phyloP scores from a whole-genome alignment of 2,888 invertebrate genomes.

The Drosophila merina region DNA sequence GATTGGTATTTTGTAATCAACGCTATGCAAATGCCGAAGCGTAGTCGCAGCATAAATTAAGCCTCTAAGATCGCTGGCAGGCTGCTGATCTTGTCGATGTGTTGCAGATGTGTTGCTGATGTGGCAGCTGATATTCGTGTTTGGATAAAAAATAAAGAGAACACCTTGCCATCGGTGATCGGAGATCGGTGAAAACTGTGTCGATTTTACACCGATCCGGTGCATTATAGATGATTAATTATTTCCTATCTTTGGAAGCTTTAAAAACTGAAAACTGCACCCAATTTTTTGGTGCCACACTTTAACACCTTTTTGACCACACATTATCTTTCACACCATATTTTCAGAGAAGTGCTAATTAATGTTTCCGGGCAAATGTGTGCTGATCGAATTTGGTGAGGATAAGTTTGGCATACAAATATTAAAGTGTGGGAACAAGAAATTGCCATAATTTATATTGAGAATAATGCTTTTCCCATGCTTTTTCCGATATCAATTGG shows the following conservation, averaged over 20 bases:
- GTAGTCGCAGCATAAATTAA: constrained; percentile 79
- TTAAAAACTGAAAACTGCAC: neutral
- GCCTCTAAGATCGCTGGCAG: constrained; percentile 54
- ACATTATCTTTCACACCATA: constrained; percentile 50
- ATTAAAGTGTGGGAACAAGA: constrained; percentile 12
- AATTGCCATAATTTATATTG: neutral
- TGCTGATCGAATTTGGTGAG: constrained; percentile 51
- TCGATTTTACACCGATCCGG: constrained; percentile 72
- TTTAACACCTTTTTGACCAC: constrained; percentile 42
- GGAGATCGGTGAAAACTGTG: constrained; percentile 48
- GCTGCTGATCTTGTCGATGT: constrained; percentile 36
- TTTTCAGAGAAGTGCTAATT: constrained; percentile 58
- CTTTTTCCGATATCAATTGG: neutral
- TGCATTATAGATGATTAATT: constrained; percentile 1
- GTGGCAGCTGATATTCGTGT: constrained; percentile 34
- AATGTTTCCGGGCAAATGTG: constrained; percentile 68
- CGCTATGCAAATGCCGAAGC: constrained; percentile 71
- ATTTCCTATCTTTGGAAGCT: neutral
- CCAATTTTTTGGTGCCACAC: constrained; percentile 5
- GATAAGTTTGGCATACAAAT: neutral
- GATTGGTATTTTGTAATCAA: constrained; percentile 76
- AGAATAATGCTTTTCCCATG: constrained; percentile 10
- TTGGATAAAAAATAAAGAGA: constrained; percentile 14
- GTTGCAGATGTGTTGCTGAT: constrained; percentile 37
- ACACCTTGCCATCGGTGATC: constrained; percentile 57